phyloP scores from a whole-genome alignment of 2,113 vertebrate species.

The Lipophrys pholis region DNA sequence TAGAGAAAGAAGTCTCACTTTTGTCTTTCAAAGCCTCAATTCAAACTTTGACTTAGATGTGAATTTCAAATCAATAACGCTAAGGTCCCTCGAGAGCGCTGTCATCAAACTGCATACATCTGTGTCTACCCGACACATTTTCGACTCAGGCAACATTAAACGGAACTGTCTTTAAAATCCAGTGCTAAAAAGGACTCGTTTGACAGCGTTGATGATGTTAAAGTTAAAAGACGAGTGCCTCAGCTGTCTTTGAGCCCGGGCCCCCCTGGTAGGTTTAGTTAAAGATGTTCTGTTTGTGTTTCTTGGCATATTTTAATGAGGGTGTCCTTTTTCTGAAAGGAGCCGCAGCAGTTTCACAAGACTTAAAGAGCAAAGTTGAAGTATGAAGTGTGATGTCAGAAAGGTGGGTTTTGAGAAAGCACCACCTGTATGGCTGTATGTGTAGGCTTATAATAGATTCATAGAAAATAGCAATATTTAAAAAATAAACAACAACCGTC shows the following conservation, averaged over 20 bases:
- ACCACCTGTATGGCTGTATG: background rate
- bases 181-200: slow-evolving; percentile 71
- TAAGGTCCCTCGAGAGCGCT: slow-evolving; percentile 62
- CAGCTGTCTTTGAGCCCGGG: slow-evolving; percentile 72
- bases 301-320: slow-evolving; percentile 73
- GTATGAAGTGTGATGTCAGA: slow-evolving; percentile 2
- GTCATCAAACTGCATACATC: slow-evolving; percentile 82
- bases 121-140: slow-evolving; percentile 64
- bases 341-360: slow-evolving; percentile 8
- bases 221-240: slow-evolving; percentile 77
- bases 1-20: slow-evolving; percentile 60
- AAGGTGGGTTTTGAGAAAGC: slow-evolving; percentile 9
- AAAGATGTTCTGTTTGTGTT: slow-evolving; percentile 69
- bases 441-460: background rate
- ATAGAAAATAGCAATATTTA: no score
- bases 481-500: no score
- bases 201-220: slow-evolving; percentile 81
- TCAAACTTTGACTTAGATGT: slow-evolving; percentile 73
- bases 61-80: slow-evolving; percentile 83
- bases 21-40: slow-evolving; percentile 62
- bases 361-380: background rate
- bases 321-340: slow-evolving; percentile 40
- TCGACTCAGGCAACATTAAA: slow-evolving; percentile 76
- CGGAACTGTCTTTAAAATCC: slow-evolving; percentile 73
- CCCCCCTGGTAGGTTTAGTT: slow-evolving; percentile 69